Percentiles rank a stretch among this genome's conserved stretches.
phyloP scores from a whole-genome alignment of 1,140 invertebrate species.

The Drosophila tsacasi region DNA sequence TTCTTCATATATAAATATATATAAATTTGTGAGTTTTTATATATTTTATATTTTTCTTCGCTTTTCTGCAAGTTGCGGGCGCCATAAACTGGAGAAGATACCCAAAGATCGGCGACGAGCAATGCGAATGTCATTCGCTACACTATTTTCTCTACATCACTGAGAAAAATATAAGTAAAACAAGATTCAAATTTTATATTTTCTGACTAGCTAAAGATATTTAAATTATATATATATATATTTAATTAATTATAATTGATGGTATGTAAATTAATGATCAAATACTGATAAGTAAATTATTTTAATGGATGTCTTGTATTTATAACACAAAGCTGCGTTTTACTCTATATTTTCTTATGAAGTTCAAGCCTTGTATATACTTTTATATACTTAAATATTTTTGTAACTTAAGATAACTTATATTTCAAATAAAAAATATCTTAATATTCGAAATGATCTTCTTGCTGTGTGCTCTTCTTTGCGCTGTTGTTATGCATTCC shows the following conservation, averaged over 20 bases:
- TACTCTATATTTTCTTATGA: background rate
- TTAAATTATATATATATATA: background rate
- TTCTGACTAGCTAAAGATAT: background rate
- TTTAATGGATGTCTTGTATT: background rate
- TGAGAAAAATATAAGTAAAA: background rate
- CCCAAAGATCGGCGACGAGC: constrained; percentile 34
- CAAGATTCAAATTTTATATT: background rate
- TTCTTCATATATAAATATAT: background rate
- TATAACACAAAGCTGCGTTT: background rate
- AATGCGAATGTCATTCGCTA: constrained; percentile 74
- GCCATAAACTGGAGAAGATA: constrained; percentile 57
- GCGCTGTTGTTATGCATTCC: constrained; percentile 72
- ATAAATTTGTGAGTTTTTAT: background rate
- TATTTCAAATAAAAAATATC: background rate
- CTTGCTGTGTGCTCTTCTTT: constrained; percentile 32
- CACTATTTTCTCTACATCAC: constrained; percentile 53
- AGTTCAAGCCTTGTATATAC: background rate
- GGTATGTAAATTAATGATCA: background rate
- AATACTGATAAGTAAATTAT: background rate
- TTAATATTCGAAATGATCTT: background rate
- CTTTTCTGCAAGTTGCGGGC: constrained; percentile 37
- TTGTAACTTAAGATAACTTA: too few relatives aligned
- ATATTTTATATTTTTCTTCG: background rate
- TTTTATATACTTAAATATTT: background rate
- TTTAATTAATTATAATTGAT: background rate